phyloP scores from a whole-genome alignment of 2,797 vertebrate species.

The Halcyon badia region DNA sequence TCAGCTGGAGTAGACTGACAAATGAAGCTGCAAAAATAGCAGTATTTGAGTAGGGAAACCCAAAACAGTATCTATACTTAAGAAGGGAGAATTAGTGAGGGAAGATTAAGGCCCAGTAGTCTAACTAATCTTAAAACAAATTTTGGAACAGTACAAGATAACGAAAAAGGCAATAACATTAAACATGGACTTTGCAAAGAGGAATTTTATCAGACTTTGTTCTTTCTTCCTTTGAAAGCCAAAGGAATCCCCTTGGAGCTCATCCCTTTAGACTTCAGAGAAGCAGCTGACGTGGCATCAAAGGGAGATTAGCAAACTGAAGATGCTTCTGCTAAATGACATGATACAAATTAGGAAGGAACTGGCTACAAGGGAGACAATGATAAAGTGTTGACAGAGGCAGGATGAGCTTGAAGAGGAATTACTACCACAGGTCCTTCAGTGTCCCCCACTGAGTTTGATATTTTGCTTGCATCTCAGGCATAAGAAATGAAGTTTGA shows the following conservation, averaged over 20 bases:
- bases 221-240: conserved; percentile 30
- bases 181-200: background rate
- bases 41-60: background rate
- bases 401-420: background rate
- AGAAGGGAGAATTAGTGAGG: background rate
- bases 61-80: background rate
- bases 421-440: background rate
- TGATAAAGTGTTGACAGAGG: background rate
- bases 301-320: conserved; percentile 23
- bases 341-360: background rate
- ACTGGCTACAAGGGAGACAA: background rate
- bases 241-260: conserved; percentile 13
- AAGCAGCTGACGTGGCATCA: background rate
- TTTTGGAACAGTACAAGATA: background rate
- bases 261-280: conserved; percentile 35
- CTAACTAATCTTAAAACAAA: background rate
- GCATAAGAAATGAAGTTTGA: background rate
- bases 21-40: background rate
- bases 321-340: background rate
- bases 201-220: conserved; percentile 18
- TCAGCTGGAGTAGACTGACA: background rate
- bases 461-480: background rate
- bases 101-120: background rate
- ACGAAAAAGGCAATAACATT: background rate
- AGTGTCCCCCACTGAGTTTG: background rate